Evolutionary conservation across 2,113 vertebrate species (phyloP), one percentile per base, ranked within the genome.

Genomic region (Centropristis striata): DNA sequence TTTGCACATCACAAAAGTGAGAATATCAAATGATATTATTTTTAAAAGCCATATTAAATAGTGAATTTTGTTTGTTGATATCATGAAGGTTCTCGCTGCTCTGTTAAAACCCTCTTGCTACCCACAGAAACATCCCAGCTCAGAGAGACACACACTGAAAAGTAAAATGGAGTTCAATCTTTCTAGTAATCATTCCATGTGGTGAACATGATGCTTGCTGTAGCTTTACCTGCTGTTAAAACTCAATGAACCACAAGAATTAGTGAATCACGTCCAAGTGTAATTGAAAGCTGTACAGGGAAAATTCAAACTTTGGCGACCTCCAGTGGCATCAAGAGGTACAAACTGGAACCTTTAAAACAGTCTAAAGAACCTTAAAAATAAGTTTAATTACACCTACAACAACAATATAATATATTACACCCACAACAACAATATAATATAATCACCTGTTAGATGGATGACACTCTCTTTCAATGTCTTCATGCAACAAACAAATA

Each of bases 311-410:
- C 71, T 39, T 42, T 81, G 51, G 71, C 5, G 81, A 51, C 86
- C 55, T 71, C 84, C 15, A 39, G 79, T 87, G 89, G 89, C 23
- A 28, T 4, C 1, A 50, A 28, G 14, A 7, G 14, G 73, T 49
- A 81, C 15, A 12, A 55, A 50, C 21, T 18, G 15, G 12, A 57
- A 49, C 8, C 4, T 64, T n/a, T 6, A 13, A 53, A 1, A 1
- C 3, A 4, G 39, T 21, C 25, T 21, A 9, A 27, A 49, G n/a
- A n/a, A 66, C 9, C 10, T 9, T 51, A 7, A 54, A 14, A 21
- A 0, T 25, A 20, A 32, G 20, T 23, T 1, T 1, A 27, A 18
- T 20, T n/a, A 55, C 4, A 36, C 5, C 20, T 8, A 36, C 27
- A 23, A n/a, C n/a, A n/a, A n/a, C n/a, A n/a, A n/a, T n/a, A n/a